A percentile compares a stretch with the other conserved stretches of the same genome.
Evolutionary conservation across 2,797 vertebrate genomes (phyloP).

Genomic region (Apogon hyalosoma): DNA sequence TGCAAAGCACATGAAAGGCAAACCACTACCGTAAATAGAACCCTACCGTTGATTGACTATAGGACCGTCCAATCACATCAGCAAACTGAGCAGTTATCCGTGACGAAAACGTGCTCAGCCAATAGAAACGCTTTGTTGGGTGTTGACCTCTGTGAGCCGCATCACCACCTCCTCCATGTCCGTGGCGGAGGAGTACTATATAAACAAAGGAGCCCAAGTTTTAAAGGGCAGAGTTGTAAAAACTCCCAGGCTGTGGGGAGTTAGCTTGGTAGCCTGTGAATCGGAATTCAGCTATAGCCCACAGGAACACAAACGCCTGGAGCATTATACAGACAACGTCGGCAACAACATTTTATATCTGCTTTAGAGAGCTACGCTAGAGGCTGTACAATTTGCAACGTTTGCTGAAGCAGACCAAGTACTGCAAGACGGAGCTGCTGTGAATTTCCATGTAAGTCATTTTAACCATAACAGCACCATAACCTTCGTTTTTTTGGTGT

Average conservation of each 20-base stretch:
- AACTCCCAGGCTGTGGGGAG: conserved; percentile 85
- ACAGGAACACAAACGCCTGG: conserved; percentile 59
- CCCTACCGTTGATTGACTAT: conserved; percentile 61
- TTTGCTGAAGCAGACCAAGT: conserved; percentile 39
- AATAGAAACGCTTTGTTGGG: conserved; percentile 67
- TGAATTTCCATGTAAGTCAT: conserved; percentile 78
- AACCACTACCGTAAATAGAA: conserved; percentile 80
- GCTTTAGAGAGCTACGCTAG: conserved; percentile 17
- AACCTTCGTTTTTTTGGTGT: fast-evolving
- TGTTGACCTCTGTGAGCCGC: conserved; percentile 81
- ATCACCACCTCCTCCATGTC: conserved; percentile 81
- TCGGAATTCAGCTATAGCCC: conserved; percentile 49
- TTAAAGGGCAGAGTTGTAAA: conserved; percentile 88
- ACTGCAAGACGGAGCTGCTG: conserved; percentile 62
- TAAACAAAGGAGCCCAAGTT: conserved; percentile 76
- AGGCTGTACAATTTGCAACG: conserved; percentile 4
- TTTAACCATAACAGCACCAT: neutral
- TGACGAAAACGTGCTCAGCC: conserved; percentile 59
- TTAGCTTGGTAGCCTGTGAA: conserved; percentile 26
- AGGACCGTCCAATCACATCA: conserved; percentile 59
- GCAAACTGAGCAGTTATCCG: neutral
- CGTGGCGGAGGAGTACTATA: conserved; percentile 87
- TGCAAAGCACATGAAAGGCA: conserved; percentile 65
- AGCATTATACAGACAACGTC: conserved; percentile 40
- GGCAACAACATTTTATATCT: conserved; percentile 44